A percentile compares a stretch with the other conserved stretches of the same genome.
These are phyloP conservation scores for Deilephila elpenor DNA, from an alignment of 2,888 invertebrate species.

Conservation along the genomic window DNA sequence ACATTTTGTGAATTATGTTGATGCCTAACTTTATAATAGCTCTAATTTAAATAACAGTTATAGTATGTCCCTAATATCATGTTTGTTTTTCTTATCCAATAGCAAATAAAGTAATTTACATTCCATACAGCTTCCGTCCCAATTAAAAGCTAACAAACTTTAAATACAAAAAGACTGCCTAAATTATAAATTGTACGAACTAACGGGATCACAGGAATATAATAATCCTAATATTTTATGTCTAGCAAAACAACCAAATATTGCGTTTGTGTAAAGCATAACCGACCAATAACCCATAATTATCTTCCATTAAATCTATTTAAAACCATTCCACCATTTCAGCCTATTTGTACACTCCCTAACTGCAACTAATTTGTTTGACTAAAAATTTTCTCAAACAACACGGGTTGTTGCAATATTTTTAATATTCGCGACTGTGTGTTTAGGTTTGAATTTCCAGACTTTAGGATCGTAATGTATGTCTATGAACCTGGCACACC, in stretches of 20 bases:
- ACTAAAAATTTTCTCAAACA: no score
- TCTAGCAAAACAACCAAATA: not conserved
- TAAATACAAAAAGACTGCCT: not conserved
- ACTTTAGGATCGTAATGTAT: no score
- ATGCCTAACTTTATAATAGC: no score
- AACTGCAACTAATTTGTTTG: no score
- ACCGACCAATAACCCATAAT: not conserved
- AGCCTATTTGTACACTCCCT: not conserved
- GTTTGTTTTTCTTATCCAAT: not conserved
- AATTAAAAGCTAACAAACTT: not conserved
- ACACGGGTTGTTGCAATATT: no score
- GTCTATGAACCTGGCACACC: no score
- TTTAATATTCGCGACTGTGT: no score
- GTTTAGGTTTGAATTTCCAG: no score
- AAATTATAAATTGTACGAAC: conserved; percentile 10
- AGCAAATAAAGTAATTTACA: not conserved
- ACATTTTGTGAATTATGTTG: no score
- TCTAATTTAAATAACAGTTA: no score
- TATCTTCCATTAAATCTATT: not conserved
- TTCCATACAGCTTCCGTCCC: not conserved
- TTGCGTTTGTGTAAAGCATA: not conserved
- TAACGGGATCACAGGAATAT: conserved; percentile 25
- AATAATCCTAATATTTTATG: conserved; percentile 12
- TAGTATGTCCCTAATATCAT: no score
- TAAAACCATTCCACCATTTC: not conserved